Evolutionary conservation across 2,797 vertebrate genomes (phyloP), one percentile per base, ranked within the genome.

Genomic region (Gymnopithys bicolor): DNA sequence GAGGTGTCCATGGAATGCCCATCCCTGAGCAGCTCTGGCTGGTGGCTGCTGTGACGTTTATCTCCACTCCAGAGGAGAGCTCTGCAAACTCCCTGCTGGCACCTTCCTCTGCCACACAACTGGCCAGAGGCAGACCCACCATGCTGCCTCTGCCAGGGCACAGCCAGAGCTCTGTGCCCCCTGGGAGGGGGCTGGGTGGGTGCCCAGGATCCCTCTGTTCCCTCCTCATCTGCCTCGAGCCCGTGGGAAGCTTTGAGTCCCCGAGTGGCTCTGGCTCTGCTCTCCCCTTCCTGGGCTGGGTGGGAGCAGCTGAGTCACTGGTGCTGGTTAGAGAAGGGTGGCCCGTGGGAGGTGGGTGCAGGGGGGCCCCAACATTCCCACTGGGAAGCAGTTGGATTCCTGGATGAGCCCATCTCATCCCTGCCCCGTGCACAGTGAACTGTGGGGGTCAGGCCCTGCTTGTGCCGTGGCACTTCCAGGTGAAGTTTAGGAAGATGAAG

Each of bases 401-500:
- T 1, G 4, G 30, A 30, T 27, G 49, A 27, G 2, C 22, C 46
- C 23, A 0, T 3, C 24, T 4, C 1, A 55, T 9, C 60, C 60
- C 55, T 1, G 10, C 2, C 19, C 60, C 2, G 0, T 1, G 37
- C 49, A 2, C 5, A 4, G 13, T 8, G 22, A 9, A 0, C 30
- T 3, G 2, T 16, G 76, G 0, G 24, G 80, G 24, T 76, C 83
- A 60, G 37, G 48, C 27, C 28, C 14, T 6, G 25, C 37, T 5
- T 0, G 33, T 10, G 5, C 55, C 3, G 1, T 28, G 3, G 6
- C 52, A 21, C 53, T 68, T 13, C 58, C 2, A 0, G 77, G 19
- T 6, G 75, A 13, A 58, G 13, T 37, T 70, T 3, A 13, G 81
- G 80, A n/a, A 21, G 89, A 27, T 0, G 41, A 60, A 30, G 70